Conservation (phyloP, 37 sponge, comb jelly and placozoan genomes). For the Diacarnus erythraeanus region DNA sequence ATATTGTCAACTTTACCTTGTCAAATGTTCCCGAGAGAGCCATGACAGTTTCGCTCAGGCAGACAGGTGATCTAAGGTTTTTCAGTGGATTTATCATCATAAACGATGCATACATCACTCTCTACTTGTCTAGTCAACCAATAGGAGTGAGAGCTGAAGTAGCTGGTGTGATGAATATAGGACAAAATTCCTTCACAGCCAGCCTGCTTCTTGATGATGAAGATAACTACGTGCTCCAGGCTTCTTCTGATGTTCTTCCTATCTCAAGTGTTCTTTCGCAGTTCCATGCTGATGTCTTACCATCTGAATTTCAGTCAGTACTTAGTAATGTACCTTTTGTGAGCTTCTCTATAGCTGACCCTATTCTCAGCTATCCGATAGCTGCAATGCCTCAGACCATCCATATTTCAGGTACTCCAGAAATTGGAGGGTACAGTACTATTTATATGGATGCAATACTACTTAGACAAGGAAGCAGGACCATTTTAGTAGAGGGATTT, state of each 20-base stretch:
- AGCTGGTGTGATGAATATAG: neutral
- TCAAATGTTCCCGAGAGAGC: neutral
- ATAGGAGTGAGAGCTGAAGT: neutral
- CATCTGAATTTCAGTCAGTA: neutral
- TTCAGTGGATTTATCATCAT: neutral
- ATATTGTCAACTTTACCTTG: neutral
- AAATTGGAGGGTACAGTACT: neutral
- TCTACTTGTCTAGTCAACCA: no score
- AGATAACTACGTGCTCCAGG: neutral
- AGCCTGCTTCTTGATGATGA: neutral
- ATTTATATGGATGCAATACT: neutral
- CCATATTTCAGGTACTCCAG: neutral
- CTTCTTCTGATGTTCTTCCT: neutral
- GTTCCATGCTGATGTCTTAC: neutral
- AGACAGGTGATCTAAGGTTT: neutral
- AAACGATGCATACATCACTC: neutral
- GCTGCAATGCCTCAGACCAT: neutral
- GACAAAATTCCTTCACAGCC: neutral
- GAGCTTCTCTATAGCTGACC: neutral
- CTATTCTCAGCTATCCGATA: neutral
- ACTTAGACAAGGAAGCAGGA: neutral
- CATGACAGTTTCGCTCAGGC: neutral
- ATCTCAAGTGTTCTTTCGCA: neutral
- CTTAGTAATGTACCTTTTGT: neutral
- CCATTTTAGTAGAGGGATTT: neutral